Conservation (phyloP, 2,797 vertebrate species). For the Lagocephalus sceleratus region DNA sequence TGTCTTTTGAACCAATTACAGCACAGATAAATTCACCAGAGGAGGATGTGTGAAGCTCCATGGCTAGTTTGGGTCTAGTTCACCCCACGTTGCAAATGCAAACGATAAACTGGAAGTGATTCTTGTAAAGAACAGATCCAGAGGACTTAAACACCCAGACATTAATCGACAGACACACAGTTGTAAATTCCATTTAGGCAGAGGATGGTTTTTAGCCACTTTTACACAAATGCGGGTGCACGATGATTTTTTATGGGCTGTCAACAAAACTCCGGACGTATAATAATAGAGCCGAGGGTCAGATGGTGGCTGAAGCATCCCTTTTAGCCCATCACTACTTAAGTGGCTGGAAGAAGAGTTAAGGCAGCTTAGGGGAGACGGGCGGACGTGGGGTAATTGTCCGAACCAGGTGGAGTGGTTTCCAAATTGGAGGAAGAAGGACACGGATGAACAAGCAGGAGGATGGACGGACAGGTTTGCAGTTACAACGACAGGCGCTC, state of each 20-base stretch:
- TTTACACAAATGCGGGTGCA: constrained; percentile 54
- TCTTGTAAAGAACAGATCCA: constrained; percentile 33
- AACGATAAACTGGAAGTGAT: constrained; percentile 25
- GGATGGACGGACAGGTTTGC: constrained; percentile 55
- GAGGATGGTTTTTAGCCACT: constrained; percentile 51
- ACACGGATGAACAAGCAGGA: constrained; percentile 58
- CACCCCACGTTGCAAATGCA: constrained; percentile 54
- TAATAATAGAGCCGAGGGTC: constrained; percentile 69
- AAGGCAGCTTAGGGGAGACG: constrained; percentile 57
- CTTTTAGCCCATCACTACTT: constrained; percentile 77
- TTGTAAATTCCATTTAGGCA: constrained; percentile 55
- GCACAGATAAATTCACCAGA: constrained; percentile 6
- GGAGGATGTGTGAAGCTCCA: constrained; percentile 66
- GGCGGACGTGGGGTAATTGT: constrained; percentile 67
- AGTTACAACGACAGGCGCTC: constrained; percentile 49
- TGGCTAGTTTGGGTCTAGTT: constrained; percentile 38
- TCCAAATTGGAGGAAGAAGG: constrained; percentile 58
- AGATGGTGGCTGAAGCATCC: constrained; percentile 66
- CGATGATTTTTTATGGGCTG: constrained; percentile 68
- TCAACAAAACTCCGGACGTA: constrained; percentile 66
- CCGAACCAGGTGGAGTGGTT: constrained; percentile 73
- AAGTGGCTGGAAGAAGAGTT: constrained; percentile 76
- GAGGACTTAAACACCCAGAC: constrained; percentile 43
- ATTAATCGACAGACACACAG: constrained; percentile 51
- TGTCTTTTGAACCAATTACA: no score